Evolutionary conservation across 2,113 vertebrate genomes (phyloP).

Genomic region (Dasypus novemcinctus): DNA sequence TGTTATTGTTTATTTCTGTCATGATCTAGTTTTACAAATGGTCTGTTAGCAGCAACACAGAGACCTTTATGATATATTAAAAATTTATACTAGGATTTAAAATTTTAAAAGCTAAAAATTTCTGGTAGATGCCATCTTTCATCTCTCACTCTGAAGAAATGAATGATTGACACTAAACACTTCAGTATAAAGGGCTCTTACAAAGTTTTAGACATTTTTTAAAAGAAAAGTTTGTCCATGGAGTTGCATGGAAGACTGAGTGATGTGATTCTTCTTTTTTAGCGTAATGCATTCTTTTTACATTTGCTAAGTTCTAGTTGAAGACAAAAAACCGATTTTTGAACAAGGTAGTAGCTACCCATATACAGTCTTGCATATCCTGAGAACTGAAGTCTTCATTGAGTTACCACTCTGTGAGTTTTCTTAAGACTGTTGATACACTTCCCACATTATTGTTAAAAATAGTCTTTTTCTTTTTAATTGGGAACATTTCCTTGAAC

Average conservation of each 20-base stretch:
- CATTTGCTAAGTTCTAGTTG: neutral
- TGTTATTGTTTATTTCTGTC: neutral
- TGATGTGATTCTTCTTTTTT: neutral
- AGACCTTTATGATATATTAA: neutral
- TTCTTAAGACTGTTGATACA: conserved; percentile 47
- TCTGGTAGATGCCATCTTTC: neutral
- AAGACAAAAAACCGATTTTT: neutral
- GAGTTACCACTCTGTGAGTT: neutral
- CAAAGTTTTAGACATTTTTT: neutral
- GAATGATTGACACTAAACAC: neutral
- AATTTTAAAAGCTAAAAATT: neutral
- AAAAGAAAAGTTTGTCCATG: neutral
- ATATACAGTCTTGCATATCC: neutral
- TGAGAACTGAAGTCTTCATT: neutral
- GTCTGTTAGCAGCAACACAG: neutral
- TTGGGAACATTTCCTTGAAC: conserved; percentile 75
- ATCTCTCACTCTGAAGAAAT: neutral
- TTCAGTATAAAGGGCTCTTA: neutral
- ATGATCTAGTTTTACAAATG: neutral
- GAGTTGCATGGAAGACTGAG: neutral
- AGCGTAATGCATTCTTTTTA: neutral
- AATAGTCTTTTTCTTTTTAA: conserved; percentile 37
- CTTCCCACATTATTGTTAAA: conserved; percentile 63
- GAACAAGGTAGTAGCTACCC: neutral
- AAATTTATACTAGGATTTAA: neutral